Percentiles rank a stretch among this genome's conserved stretches.
Evolutionary conservation across 2,888 invertebrate genomes (phyloP).

Genomic region (Drosophila maculinotata): DNA sequence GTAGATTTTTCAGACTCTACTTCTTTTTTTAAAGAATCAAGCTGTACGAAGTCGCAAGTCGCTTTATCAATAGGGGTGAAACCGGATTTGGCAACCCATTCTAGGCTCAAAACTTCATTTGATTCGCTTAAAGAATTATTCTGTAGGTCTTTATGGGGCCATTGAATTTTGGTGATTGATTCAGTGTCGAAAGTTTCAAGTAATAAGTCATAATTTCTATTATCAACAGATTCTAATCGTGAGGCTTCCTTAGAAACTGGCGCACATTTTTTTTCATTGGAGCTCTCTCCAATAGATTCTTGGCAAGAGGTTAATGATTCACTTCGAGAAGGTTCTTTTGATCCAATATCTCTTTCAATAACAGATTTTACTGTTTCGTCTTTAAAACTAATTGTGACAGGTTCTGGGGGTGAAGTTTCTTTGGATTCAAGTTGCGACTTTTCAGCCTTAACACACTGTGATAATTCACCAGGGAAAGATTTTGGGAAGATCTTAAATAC

Average conservation of each 20-base stretch:
- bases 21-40: not conserved
- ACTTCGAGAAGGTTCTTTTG: constrained; percentile 23
- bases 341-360: not conserved
- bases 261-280: constrained; percentile 24
- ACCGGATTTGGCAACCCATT: not conserved
- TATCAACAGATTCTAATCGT: constrained; percentile 60
- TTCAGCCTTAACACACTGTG: no score
- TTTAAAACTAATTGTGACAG: not conserved
- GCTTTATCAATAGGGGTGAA: not conserved
- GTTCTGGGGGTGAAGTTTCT: not conserved
- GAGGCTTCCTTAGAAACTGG: constrained; percentile 47
- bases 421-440: not conserved
- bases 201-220: constrained; percentile 16
- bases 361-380: not conserved
- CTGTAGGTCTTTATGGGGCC: not conserved
- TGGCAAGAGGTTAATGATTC: constrained; percentile 41
- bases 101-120: not conserved
- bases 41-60: not conserved
- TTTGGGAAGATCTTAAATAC: no score
- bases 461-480: no score
- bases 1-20: constrained; percentile 17
- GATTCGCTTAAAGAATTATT: not conserved
- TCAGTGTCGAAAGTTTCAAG: not conserved
- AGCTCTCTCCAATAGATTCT: constrained; percentile 19
- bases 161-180: not conserved